Conservation (phyloP, 1,140 invertebrate genomes). For the Telenomus remus region DNA sequence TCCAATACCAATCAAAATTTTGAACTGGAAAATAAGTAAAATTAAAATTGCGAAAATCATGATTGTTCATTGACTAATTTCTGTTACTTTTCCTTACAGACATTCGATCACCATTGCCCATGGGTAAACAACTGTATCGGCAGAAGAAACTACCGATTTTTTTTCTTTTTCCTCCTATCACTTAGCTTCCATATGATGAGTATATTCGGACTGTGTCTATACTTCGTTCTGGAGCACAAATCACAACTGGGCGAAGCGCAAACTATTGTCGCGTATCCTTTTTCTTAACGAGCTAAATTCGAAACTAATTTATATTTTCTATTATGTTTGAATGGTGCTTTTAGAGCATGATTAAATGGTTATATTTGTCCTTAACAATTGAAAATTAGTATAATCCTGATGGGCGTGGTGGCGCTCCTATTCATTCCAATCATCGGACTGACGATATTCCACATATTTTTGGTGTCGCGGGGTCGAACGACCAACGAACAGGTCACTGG, state of each 20-base stretch:
- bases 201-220: conserved; percentile 94
- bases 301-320: neutral
- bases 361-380: conserved; percentile 6
- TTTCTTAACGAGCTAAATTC: conserved; percentile 30
- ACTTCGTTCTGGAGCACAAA: conserved; percentile 92
- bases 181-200: conserved; percentile 97
- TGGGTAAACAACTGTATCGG: conserved; percentile 99
- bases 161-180: conserved; percentile 98
- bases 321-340: neutral
- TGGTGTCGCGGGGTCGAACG: conserved; percentile 98
- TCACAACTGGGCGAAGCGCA: conserved; percentile 86
- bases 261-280: conserved; percentile 95
- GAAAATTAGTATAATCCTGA: conserved; percentile 87
- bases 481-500: conserved; percentile 99
- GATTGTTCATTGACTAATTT: neutral
- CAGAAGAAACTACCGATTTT: conserved; percentile 97
- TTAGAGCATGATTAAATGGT: neutral
- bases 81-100: conserved; percentile 82
- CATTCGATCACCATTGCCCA: conserved; percentile 99
- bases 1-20: no score
- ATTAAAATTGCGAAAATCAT: no score
- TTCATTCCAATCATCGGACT: conserved; percentile 98
- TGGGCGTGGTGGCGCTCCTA: conserved; percentile 91
- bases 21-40: no score
- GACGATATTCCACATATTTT: conserved; percentile 97